phyloP scores from a whole-genome alignment of 2,113 vertebrate genomes.

The Hemicordylus capensis region DNA sequence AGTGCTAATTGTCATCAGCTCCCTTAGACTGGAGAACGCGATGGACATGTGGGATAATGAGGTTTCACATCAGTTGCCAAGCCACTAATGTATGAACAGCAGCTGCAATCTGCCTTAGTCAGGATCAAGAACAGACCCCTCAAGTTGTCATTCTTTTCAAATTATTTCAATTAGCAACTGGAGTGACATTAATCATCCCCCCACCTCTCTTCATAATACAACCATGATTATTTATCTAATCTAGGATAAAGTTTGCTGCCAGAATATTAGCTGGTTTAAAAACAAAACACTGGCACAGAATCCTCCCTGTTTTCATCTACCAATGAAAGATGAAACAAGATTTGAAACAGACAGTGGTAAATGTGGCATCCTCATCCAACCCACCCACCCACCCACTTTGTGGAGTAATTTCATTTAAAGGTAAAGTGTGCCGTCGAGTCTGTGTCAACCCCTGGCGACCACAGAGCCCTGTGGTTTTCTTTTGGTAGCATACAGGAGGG shows the following conservation, averaged over 20 bases:
- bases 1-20: conserved; percentile 22
- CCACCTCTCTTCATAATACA: neutral
- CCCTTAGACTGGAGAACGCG: conserved; percentile 9
- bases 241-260: neutral
- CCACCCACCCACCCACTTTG: neutral
- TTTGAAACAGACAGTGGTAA: neutral
- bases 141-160: neutral
- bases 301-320: neutral
- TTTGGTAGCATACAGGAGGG: too few species aligned
- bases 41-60: neutral
- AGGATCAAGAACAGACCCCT: neutral
- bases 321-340: neutral
- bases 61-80: neutral
- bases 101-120: neutral
- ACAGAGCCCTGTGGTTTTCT: too few species aligned
- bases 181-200: neutral
- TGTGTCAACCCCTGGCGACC: too few species aligned
- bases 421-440: too few species aligned
- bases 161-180: neutral
- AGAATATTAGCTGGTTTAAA: conserved; percentile 1
- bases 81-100: conserved; percentile 17
- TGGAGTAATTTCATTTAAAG: neutral
- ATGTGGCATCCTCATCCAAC: neutral
- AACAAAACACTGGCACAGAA: neutral
- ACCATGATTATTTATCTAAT: conserved; percentile 8